Conservation (phyloP, 2,113 vertebrate species). For the Prochilodus magdalenae region DNA sequence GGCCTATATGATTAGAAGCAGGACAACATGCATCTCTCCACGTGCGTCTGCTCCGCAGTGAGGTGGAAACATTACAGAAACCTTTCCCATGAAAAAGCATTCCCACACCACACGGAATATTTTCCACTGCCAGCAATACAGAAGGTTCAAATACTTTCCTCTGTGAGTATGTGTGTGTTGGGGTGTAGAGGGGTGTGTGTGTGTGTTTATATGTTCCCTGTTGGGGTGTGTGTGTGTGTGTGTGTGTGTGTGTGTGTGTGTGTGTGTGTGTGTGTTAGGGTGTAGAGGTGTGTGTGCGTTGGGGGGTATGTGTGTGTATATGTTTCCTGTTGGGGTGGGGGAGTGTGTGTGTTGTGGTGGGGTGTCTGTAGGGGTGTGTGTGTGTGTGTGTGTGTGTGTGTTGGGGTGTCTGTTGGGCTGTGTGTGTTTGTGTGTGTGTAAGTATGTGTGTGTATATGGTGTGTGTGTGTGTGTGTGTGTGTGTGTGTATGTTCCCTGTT, state of each 20-base stretch:
- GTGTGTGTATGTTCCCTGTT: too few species aligned
- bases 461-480: too few species aligned
- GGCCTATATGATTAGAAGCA: not conserved
- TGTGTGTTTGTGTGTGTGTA: not conserved
- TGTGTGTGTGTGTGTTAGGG: too few species aligned
- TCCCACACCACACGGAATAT: not conserved
- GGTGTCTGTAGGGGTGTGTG: too few species aligned
- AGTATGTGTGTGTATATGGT: not conserved
- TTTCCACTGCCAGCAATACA: not conserved
- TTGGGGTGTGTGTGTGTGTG: not conserved
- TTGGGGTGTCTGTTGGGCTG: not conserved
- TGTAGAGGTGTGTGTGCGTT: too few species aligned
- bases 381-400: not conserved
- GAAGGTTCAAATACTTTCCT: not conserved
- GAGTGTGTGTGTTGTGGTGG: too few species aligned
- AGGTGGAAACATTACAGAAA: not conserved
- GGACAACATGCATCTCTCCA: not conserved
- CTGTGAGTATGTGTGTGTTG: not conserved
- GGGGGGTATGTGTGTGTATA: too few species aligned
- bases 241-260: too few species aligned
- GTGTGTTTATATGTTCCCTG: not conserved
- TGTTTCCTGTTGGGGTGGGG: too few species aligned
- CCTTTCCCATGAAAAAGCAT: slow-evolving; percentile 9
- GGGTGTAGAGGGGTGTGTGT: not conserved
- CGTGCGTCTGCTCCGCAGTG: not conserved